A percentile compares a stretch with the other conserved stretches of the same genome.
Evolutionary conservation across 1,140 invertebrate species (phyloP).

Genomic region (Leptonema lineaticorne): DNA sequence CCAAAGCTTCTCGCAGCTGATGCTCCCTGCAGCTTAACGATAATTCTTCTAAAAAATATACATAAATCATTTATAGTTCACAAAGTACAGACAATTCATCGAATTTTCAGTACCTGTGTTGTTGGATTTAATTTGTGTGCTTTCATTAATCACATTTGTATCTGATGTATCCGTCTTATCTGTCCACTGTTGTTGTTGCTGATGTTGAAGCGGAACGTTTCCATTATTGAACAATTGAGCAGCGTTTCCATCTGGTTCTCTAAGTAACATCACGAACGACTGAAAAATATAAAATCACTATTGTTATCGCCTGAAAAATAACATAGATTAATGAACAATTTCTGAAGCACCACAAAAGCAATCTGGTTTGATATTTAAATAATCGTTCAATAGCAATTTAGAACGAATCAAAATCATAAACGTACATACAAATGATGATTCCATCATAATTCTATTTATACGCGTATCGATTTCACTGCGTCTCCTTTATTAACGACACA

Average conservation of each 20-base stretch:
- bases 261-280: conserved; percentile 34
- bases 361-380: too few relatives aligned
- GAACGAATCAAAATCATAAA: too few relatives aligned
- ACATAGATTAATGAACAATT: too few relatives aligned
- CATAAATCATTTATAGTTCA: background rate
- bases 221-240: conserved; percentile 33
- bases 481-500: too few relatives aligned
- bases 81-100: background rate
- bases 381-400: too few relatives aligned
- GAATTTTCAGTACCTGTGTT: conserved; percentile 8
- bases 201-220: conserved; percentile 22
- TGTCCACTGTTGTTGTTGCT: conserved; percentile 11
- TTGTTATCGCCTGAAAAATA: background rate
- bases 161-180: background rate
- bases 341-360: too few relatives aligned
- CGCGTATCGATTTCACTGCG: too few relatives aligned
- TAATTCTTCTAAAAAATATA: conserved; percentile 1
- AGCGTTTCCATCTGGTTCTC: conserved; percentile 32
- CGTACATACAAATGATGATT: too few relatives aligned
- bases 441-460: too few relatives aligned
- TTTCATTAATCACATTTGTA: background rate
- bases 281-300: conserved; percentile 5
- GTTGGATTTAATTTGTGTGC: background rate
- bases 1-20: conserved; percentile 13
- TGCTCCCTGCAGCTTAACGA: conserved; percentile 16